Percentiles rank a stretch among this genome's conserved stretches.
Conservation (phyloP, 1,140 invertebrate genomes). For the Anthonomus grandis region DNA sequence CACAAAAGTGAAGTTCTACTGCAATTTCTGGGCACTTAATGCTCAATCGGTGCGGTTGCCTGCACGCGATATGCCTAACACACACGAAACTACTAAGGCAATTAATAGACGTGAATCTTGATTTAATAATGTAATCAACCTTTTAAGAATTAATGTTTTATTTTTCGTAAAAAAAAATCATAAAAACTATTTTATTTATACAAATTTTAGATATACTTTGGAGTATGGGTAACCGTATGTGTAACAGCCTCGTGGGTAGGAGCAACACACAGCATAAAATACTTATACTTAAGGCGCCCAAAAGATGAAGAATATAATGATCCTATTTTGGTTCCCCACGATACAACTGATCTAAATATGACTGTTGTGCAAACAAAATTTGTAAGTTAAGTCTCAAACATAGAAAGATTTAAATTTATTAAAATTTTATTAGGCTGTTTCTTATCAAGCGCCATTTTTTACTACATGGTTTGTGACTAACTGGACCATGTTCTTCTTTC, state of each 20-base stretch:
- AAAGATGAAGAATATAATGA: constrained; percentile 40
- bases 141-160: no score
- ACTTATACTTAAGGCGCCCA: constrained; percentile 66
- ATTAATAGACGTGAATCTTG: no score
- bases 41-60: no score
- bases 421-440: constrained; percentile 53
- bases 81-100: no score
- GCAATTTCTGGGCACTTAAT: no score
- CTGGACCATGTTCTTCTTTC: constrained; percentile 88
- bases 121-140: no score
- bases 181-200: no score
- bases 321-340: constrained; percentile 48
- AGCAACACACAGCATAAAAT: constrained; percentile 83
- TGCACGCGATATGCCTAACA: no score
- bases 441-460: constrained; percentile 87
- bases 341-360: constrained; percentile 47
- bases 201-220: constrained; percentile 76
- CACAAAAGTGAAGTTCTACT: no score
- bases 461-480: constrained; percentile 95
- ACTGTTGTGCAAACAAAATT: constrained; percentile 52
- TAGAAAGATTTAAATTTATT: constrained; percentile 2
- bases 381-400: constrained; percentile 33
- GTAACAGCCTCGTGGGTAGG: constrained; percentile 87
- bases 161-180: no score
- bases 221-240: constrained; percentile 77